Evolutionary conservation across 2,888 invertebrate species (phyloP), one percentile per base, ranked within the genome.

Genomic region (Lepidonotus clava): DNA sequence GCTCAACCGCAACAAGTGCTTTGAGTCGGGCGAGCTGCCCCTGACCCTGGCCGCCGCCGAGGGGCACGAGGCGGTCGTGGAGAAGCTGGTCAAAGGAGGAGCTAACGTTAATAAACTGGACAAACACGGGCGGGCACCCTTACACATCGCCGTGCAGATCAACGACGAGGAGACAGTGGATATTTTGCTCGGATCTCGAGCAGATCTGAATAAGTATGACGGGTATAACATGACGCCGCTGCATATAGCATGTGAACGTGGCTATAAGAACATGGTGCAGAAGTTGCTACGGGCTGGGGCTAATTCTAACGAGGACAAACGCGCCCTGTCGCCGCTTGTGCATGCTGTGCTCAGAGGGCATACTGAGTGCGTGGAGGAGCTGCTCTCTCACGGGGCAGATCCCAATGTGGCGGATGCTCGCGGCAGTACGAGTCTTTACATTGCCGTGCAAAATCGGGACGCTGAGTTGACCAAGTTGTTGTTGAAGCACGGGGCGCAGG

Each of bases 51-150:
- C 89, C 8, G 89, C 89, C 6, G 84, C 85, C 28, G 88, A 89
- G 71, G 89, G 89, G 24, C 89, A 89, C 61, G 89, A 89, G 56
- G 89, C 89, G 4, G 87, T 89, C n/a, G 89, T 89, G 36, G 84
- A 89, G 46, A 71, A 80, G n/a, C 87, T 89, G 18, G n/a, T 89
- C 36, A 61, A 53, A 32, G 84, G 86, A 18, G 89, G 89, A n/a
- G 89, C 89, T 14, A 87, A 89, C 56, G 88, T 88, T 38, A 89
- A 89, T 77, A 83, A 77, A 36, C 85, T 89, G 21, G 89, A 89
- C 88, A 66, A 86, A 8, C 87, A 89, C 85, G 89, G 89, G 18
- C 51, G 86, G 41, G 84, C 86, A 36, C 86, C 89, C 11, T 83
- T 89, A 32, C 89, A 89, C 86, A 87, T 89, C n/a, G 89, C 89